Conservation (phyloP, 2,888 invertebrate genomes). For the Crossocerus cetratus region DNA sequence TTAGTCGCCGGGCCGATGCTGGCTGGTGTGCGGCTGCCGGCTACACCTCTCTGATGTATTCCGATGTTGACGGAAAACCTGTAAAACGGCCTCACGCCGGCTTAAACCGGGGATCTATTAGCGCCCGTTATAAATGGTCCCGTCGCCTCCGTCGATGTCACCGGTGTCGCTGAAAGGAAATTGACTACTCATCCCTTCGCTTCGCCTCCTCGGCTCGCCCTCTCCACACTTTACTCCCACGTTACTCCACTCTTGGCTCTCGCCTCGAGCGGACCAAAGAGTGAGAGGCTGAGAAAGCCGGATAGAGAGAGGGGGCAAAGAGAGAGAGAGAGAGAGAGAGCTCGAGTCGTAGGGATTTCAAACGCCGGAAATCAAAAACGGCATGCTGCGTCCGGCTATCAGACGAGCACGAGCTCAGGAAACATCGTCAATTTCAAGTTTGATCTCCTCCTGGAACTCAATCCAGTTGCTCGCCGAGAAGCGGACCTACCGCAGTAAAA, state of each 20-base stretch:
- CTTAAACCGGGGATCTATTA: conserved; percentile 68
- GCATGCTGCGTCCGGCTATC: conserved; percentile 22
- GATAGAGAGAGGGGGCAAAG: no score
- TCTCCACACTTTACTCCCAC: conserved; percentile 50
- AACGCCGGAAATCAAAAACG: conserved; percentile 57
- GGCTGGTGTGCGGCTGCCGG: conserved; percentile 33
- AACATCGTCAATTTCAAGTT: conserved; percentile 17
- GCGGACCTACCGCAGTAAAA: conserved; percentile 12
- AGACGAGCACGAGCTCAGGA: conserved; percentile 20
- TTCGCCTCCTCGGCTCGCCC: conserved; percentile 17
- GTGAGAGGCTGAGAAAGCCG: no score
- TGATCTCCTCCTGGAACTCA: no score
- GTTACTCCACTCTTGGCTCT: conserved; percentile 47
- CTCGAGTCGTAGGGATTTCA: conserved; percentile 28
- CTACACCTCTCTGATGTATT: conserved; percentile 63
- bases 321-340: no score
- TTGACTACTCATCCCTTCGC: conserved; percentile 70
- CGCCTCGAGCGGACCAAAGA: conserved; percentile 24
- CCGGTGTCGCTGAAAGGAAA: conserved; percentile 71
- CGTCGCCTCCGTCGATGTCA: conserved; percentile 67
- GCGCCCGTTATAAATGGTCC: conserved; percentile 73
- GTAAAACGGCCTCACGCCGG: conserved; percentile 69
- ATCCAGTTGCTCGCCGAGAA: conserved; percentile 5
- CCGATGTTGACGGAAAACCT: conserved; percentile 74
- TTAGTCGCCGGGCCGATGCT: conserved; percentile 56